Evolutionary conservation across 2,797 vertebrate genomes (phyloP).

Genomic region (Hydrophis major): DNA sequence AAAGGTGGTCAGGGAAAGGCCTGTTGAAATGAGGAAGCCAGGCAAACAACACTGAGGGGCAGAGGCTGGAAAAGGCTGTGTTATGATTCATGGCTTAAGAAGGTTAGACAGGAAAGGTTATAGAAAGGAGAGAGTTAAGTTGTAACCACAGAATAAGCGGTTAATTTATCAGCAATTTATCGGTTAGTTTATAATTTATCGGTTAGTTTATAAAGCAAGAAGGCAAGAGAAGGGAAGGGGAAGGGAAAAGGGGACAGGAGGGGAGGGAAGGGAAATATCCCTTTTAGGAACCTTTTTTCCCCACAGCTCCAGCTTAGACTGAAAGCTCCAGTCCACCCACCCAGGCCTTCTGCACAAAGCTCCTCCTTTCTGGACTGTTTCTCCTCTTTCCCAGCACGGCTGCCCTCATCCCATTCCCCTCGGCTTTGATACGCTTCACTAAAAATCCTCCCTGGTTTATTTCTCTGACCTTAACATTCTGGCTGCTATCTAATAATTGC

Average conservation of each 20-base stretch:
- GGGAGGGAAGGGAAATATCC: not conserved
- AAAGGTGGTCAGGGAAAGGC: rapidly evolving
- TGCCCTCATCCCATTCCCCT: not conserved
- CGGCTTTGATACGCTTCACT: not conserved
- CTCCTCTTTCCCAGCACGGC: not conserved
- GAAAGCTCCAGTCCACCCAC: too few relatives aligned
- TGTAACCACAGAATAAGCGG: not conserved
- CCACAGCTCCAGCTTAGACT: not conserved
- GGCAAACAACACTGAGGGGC: not conserved
- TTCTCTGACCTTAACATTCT: not conserved
- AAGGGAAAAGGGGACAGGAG: too few relatives aligned
- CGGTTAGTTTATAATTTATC: too few relatives aligned
- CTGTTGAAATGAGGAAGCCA: not conserved
- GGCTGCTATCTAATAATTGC: not conserved
- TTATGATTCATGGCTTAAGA: not conserved
- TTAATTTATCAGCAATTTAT: not conserved
- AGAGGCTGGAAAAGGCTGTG: rapidly evolving
- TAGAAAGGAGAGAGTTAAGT: not conserved
- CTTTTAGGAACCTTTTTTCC: not conserved
- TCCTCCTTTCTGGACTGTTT: not conserved
- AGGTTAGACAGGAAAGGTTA: not conserved
- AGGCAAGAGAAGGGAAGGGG: too few relatives aligned
- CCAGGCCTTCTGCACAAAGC: too few relatives aligned
- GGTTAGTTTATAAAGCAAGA: too few relatives aligned
- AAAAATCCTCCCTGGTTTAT: not conserved